Evolutionary conservation across 2,888 invertebrate species (phyloP).

Genomic region (Willowsia nigromaculata): DNA sequence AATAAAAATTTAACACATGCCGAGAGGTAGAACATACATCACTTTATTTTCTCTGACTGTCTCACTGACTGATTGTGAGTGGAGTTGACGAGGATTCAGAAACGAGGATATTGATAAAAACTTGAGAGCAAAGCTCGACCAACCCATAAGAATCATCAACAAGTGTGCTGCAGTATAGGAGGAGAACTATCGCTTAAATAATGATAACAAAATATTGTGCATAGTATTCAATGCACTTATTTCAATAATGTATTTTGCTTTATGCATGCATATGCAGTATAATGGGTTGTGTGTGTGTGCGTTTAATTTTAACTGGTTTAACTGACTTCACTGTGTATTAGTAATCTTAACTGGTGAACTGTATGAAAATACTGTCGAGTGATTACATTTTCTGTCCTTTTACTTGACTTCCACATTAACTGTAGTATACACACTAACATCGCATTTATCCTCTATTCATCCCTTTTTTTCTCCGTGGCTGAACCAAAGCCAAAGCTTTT

Average conservation of each 20-base stretch:
- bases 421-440: no score
- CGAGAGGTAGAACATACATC: no score
- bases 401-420: not conserved
- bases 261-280: not conserved
- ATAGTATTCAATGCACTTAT: not conserved
- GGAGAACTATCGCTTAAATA: no score
- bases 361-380: not conserved
- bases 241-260: not conserved
- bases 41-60: no score
- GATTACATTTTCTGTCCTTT: slow-evolving; percentile 4
- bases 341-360: not conserved
- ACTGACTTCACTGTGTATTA: not conserved
- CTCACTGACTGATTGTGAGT: not conserved
- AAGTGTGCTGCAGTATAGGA: no score
- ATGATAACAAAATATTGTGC: not conserved
- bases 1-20: no score
- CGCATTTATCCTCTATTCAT: no score
- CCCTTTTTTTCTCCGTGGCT: no score
- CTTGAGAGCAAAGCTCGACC: not conserved
- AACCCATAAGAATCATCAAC: not conserved
- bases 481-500: no score
- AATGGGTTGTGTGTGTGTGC: not conserved
- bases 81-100: not conserved
- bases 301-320: not conserved
- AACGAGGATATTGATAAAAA: slow-evolving; percentile 14